Base-by-base conservation (phyloP, 1,140 invertebrate species). In the Heliconius himera region DNA sequence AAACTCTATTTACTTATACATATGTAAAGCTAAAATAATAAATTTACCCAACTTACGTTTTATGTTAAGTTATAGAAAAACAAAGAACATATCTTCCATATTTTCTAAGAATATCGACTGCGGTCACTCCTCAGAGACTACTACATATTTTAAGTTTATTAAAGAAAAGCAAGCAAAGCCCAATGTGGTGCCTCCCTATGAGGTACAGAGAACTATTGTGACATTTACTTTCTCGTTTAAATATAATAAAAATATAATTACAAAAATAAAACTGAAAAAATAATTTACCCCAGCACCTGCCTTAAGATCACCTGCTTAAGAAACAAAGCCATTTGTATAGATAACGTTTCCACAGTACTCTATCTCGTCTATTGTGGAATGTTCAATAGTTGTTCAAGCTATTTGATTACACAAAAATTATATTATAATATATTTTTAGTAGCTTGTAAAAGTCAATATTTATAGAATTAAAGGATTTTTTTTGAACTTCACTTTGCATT, bases 221-320 rank as follows among this genome's bases (percentile, higher is more conserved):
- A 66, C 60, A 66, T 66, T 66, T 66, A 29, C 60, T 29, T 49
- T 73, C 49, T 46, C 11, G 38, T 29, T 73, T 73, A 73, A 46
- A 73, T 73, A 73, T 49, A 49, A 73, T 60, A 73, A 60, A 73
- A 78, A 56, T 73, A 73, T 78, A 73, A 74, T 81, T 70, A 70
- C 74, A 77, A 81, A 77, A 81, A 81, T 78, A 81, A 81, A 81
- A 78, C 71, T 81, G 77, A 81, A 81, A 78, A 77, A 66, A 66
- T 13, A 66, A 78, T 70, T 70, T 49, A 26, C 46, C 38, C 11
- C 22, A 33, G 33, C 80, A 81, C 80, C 80, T 81, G 80, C 80
- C 76, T 36, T 83, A 82, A 80, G 84, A 89, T 92, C 91, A 92
- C 91, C 91, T 92, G 91, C 87, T 88, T 85, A 85, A 83, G 81